These are phyloP conservation scores for Crocuta crocuta DNA, from an alignment of 2,113 vertebrate genomes.

Conservation along the genomic window DNA sequence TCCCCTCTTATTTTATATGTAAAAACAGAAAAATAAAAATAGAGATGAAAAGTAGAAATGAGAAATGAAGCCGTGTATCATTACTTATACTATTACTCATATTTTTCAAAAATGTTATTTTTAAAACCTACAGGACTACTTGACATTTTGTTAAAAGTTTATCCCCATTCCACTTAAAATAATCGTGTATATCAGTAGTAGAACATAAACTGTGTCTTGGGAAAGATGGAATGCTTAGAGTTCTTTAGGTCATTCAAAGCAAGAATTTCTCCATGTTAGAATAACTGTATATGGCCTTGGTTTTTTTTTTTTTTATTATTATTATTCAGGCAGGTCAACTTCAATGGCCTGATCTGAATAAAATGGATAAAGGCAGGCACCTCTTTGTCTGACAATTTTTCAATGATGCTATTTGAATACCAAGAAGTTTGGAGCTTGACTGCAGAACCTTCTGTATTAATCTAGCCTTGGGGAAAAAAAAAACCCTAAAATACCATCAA, in stretches of 20 bases:
- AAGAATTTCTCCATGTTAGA: not conserved
- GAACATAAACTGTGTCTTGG: not conserved
- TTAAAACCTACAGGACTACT: not conserved
- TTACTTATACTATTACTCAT: not conserved
- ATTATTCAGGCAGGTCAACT: conserved; percentile 15
- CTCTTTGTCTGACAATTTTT: conserved; percentile 60
- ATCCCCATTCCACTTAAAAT: not conserved
- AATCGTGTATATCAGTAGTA: not conserved
- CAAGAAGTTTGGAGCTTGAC: conserved; percentile 52
- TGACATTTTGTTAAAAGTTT: conserved; percentile 26
- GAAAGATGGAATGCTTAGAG: not conserved
- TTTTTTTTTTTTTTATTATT: not conserved
- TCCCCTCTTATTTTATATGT: not conserved
- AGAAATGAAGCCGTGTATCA: not conserved
- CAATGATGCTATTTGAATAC: conserved; percentile 69
- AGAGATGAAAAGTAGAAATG: not conserved
- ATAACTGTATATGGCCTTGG: not conserved
- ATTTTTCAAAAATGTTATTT: not conserved
- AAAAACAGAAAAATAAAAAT: not conserved
- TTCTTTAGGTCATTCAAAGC: not conserved
- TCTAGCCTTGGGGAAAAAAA: conserved; percentile 62
- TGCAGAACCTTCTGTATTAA: conserved; percentile 69
- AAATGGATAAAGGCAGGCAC: conserved; percentile 46
- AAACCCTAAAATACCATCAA: conserved; percentile 73
- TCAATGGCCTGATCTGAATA: conserved; percentile 60